phyloP scores from a whole-genome alignment of 2,797 vertebrate species.

The Hippopotamyrus pictus region DNA sequence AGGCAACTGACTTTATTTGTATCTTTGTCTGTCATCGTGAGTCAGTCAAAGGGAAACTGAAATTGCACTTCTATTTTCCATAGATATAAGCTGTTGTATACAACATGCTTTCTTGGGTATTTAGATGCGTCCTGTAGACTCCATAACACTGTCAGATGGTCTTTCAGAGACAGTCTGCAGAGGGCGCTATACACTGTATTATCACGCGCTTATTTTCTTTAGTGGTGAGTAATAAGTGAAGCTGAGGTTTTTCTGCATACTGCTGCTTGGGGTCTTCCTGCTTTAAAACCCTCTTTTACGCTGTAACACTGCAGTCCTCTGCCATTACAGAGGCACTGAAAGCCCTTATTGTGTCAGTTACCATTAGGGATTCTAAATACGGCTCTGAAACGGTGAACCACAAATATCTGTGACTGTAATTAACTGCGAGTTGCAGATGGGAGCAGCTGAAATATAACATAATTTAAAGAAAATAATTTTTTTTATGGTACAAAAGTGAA shows the following conservation, averaged over 20 bases:
- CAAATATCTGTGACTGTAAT: neutral
- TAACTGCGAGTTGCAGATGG: neutral
- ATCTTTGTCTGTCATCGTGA: neutral
- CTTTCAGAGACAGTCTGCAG: constrained; percentile 39
- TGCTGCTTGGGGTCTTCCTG: neutral
- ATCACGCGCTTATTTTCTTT: neutral
- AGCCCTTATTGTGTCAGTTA: constrained; percentile 1
- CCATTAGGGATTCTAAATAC: neutral
- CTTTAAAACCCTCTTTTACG: neutral
- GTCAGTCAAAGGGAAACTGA: neutral
- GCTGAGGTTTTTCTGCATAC: neutral
- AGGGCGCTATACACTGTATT: constrained; percentile 43
- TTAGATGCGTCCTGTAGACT: neutral
- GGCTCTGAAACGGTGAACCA: neutral
- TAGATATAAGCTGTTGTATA: neutral
- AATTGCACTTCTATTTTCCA: neutral
- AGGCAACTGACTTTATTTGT: neutral
- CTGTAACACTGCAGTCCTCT: neutral
- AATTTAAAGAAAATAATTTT: neutral
- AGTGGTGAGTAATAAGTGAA: neutral
- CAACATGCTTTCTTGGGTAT: neutral
- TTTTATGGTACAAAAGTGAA: neutral
- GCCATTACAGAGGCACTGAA: neutral
- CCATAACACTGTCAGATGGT: neutral
- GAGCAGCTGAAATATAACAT: neutral